These are phyloP conservation scores for Nomada flava DNA, from an alignment of 2,888 invertebrate species.

Conservation along the genomic window DNA sequence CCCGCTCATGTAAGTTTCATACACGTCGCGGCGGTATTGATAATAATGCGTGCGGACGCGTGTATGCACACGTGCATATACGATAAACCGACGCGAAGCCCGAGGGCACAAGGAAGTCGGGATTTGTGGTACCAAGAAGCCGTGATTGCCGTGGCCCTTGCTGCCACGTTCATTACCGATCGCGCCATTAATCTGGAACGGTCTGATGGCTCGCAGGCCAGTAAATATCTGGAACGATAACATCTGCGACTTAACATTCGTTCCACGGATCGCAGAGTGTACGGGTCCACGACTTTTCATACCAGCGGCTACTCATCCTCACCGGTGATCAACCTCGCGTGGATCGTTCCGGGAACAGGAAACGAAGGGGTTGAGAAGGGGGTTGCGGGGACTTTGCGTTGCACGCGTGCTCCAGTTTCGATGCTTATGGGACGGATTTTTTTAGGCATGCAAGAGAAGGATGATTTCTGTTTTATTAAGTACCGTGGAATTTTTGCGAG, in stretches of 20 bases:
- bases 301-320: constrained; percentile 56
- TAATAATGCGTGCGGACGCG: constrained; percentile 68
- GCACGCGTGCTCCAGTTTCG: constrained; percentile 4
- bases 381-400: not conserved
- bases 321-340: constrained; percentile 51
- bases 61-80: constrained; percentile 35
- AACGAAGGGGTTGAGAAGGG: not conserved
- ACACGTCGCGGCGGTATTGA: constrained; percentile 60
- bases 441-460: not conserved
- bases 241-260: constrained; percentile 76
- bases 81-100: constrained; percentile 68
- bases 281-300: constrained; percentile 65
- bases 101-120: constrained; percentile 64
- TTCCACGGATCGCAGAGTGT: constrained; percentile 64
- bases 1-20: constrained; percentile 32
- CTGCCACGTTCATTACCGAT: constrained; percentile 80
- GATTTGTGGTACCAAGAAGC: constrained; percentile 76
- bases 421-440: not conserved
- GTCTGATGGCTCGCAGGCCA: constrained; percentile 76
- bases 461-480: no score
- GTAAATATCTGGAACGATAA: constrained; percentile 80
- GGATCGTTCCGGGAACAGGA: constrained; percentile 33
- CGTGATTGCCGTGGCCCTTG: constrained; percentile 76
- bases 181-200: constrained; percentile 80
- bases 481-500: no score